Percentiles rank a stretch among this genome's conserved stretches.
These are phyloP conservation scores for Aleadryas rufinucha DNA, from an alignment of 2,113 vertebrate genomes.

Conservation along the genomic window DNA sequence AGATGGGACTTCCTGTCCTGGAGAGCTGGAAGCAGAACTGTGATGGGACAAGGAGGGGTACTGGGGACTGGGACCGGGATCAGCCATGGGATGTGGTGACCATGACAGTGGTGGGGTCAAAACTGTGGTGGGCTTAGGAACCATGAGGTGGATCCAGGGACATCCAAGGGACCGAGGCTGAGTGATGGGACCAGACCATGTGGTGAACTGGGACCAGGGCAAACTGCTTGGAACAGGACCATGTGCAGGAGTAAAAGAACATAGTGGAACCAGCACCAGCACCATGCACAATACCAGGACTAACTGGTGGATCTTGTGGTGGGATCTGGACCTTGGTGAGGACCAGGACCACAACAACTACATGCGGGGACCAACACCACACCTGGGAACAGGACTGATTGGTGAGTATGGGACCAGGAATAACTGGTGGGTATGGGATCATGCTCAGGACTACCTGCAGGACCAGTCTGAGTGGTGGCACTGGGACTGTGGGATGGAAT, in stretches of 20 bases:
- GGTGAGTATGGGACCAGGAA: neutral
- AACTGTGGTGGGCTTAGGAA: neutral
- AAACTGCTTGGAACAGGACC: neutral
- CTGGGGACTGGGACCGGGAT: neutral
- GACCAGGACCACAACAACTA: neutral
- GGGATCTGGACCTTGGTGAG: neutral
- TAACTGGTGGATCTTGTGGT: neutral
- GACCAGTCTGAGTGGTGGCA: neutral
- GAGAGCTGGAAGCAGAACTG: neutral
- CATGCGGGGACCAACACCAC: neutral
- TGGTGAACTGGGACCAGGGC: neutral
- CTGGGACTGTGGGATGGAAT: neutral
- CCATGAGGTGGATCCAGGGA: neutral
- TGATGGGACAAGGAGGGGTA: neutral
- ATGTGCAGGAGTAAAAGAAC: neutral
- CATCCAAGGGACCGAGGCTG: neutral
- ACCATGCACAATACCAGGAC: neutral
- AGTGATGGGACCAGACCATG: neutral
- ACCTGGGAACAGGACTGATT: neutral
- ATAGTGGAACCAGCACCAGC: neutral
- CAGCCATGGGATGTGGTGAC: neutral
- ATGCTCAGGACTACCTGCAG: neutral
- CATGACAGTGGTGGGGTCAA: neutral
- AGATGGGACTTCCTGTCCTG: neutral
- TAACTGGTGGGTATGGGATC: neutral